A percentile compares a stretch with the other conserved stretches of the same genome.
Conservation (phyloP, 2,797 vertebrate species). For the Hippopotamyrus pictus region DNA sequence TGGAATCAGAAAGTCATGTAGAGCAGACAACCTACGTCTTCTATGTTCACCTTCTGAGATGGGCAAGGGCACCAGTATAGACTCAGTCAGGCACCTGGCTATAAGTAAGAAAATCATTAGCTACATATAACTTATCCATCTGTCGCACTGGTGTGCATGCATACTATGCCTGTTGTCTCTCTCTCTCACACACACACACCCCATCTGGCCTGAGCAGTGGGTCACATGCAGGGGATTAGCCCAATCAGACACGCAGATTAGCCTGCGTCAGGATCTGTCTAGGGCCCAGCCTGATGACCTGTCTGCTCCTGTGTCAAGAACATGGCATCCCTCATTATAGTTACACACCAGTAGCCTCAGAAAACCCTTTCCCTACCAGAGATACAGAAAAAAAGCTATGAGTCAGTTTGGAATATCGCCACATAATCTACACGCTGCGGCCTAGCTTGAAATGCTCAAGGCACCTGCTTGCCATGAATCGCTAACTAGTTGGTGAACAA, state of each 20-base stretch:
- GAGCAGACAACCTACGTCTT: not conserved
- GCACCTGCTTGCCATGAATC: not conserved
- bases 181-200: not conserved
- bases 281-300: not conserved
- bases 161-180: not conserved
- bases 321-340: not conserved
- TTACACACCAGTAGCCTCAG: not conserved
- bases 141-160: not conserved
- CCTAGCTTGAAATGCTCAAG: not conserved
- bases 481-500: not conserved
- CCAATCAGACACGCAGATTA: conserved; percentile 59
- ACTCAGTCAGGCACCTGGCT: not conserved
- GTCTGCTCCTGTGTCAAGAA: not conserved
- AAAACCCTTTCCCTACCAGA: not conserved
- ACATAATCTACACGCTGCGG: not conserved
- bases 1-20: not conserved
- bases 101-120: not conserved
- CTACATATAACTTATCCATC: not conserved
- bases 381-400: not conserved
- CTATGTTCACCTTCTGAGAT: not conserved
- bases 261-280: conserved; percentile 33
- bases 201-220: conserved; percentile 29
- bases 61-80: not conserved
- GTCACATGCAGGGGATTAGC: conserved; percentile 54
- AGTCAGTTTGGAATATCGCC: not conserved